These are phyloP conservation scores for Pseudochaenichthys georgianus DNA, from an alignment of 2,797 vertebrate genomes.

Conservation along the genomic window DNA sequence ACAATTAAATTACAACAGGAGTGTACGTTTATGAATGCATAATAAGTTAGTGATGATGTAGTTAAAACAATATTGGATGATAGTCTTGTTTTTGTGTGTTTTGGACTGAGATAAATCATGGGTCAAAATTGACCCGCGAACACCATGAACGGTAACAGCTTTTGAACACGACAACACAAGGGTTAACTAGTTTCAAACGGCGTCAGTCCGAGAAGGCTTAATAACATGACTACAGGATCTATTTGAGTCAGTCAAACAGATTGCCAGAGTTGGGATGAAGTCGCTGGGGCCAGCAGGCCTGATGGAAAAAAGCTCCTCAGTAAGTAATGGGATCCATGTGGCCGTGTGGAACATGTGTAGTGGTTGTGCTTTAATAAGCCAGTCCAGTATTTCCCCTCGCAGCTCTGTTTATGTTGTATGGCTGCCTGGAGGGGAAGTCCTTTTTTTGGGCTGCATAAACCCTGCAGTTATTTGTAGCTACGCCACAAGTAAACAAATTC, in stretches of 20 bases:
- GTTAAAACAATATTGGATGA: no score
- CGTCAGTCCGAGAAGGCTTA: slow-evolving; percentile 48
- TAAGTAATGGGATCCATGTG: slow-evolving; percentile 81
- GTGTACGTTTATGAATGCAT: no score
- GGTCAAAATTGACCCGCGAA: no score
- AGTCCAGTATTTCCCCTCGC: slow-evolving; percentile 70
- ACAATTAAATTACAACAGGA: no score
- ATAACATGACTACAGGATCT: slow-evolving; percentile 63
- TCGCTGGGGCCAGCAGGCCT: slow-evolving; percentile 38
- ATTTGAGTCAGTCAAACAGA: slow-evolving; percentile 70
- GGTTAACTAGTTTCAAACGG: slow-evolving; percentile 43
- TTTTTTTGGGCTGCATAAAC: slow-evolving; percentile 74
- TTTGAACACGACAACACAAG: no score
- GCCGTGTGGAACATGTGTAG: slow-evolving; percentile 75
- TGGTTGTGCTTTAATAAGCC: slow-evolving; percentile 74
- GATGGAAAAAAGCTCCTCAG: slow-evolving; percentile 56
- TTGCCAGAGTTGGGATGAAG: slow-evolving; percentile 63
- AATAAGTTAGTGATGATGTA: no score
- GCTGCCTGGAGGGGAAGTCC: slow-evolving; percentile 77
- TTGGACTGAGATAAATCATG: no score
- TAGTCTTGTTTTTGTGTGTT: no score
- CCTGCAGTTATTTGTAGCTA: slow-evolving; percentile 84
- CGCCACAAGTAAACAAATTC: slow-evolving; percentile 87
- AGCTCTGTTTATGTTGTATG: slow-evolving; percentile 77
- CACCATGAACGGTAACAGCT: no score